Evolutionary conservation across 2,113 vertebrate species (phyloP).

Genomic region (Pelodiscus sinensis): DNA sequence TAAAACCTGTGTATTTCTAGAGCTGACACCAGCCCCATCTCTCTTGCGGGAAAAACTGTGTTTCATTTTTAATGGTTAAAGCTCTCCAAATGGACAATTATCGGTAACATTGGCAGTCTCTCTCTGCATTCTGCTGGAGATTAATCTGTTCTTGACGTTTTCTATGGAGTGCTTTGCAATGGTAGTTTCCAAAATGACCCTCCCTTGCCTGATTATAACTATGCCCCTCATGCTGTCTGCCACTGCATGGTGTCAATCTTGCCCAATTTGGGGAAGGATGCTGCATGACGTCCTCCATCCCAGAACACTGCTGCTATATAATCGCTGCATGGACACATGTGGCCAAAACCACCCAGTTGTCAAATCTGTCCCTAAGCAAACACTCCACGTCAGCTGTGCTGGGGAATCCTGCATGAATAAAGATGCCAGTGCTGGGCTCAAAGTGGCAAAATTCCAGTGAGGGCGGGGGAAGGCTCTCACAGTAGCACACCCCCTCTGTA

Average conservation of each 20-base stretch:
- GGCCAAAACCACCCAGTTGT: background rate
- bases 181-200: background rate
- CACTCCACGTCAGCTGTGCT: background rate
- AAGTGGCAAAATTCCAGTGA: background rate
- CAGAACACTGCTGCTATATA: background rate
- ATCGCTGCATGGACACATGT: background rate
- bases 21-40: constrained; percentile 39
- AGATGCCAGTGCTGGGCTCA: background rate
- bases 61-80: constrained; percentile 44
- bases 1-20: constrained; percentile 22
- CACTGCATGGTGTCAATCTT: background rate
- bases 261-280: background rate
- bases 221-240: background rate
- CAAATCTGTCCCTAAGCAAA: background rate
- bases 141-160: background rate
- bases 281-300: background rate
- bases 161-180: background rate
- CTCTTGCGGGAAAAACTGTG: constrained; percentile 36
- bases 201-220: background rate
- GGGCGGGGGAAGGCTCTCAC: background rate
- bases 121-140: background rate
- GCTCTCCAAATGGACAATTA: constrained; percentile 19
- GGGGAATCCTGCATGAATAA: background rate
- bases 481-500: background rate
- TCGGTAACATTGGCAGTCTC: background rate